Evolutionary conservation across 2,797 vertebrate species (phyloP).

Genomic region (Ciconia nigra): DNA sequence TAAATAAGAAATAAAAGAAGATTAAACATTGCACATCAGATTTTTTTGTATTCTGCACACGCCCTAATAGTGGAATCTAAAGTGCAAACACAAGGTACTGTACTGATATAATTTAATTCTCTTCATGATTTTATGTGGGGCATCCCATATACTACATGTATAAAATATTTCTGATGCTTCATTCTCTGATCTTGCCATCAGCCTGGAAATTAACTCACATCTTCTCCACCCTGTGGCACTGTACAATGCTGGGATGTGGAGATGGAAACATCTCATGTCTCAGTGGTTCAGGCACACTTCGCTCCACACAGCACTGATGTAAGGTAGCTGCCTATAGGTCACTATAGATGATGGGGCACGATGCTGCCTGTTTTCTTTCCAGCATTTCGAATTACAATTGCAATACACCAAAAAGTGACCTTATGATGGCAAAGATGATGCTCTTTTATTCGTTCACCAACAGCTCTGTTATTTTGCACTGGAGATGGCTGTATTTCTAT

Average conservation of each 20-base stretch:
- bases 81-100: neutral
- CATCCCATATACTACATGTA: neutral
- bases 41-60: neutral
- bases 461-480: neutral
- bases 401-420: neutral
- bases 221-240: neutral
- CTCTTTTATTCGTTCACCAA: neutral
- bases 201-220: neutral
- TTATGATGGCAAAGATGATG: neutral
- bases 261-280: neutral
- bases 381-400: neutral
- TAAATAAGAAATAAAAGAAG: slow-evolving; percentile 55
- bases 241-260: accelerated
- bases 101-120: neutral
- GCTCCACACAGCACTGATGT: neutral
- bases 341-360: accelerated
- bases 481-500: neutral
- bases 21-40: slow-evolving; percentile 68
- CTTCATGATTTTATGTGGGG: neutral
- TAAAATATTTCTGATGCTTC: neutral
- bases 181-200: neutral
- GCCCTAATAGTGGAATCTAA: neutral
- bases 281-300: neutral
- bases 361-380: neutral
- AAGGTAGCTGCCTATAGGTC: neutral